Conservation (phyloP, 1,140 invertebrate genomes). For the Araneus ventricosus region DNA sequence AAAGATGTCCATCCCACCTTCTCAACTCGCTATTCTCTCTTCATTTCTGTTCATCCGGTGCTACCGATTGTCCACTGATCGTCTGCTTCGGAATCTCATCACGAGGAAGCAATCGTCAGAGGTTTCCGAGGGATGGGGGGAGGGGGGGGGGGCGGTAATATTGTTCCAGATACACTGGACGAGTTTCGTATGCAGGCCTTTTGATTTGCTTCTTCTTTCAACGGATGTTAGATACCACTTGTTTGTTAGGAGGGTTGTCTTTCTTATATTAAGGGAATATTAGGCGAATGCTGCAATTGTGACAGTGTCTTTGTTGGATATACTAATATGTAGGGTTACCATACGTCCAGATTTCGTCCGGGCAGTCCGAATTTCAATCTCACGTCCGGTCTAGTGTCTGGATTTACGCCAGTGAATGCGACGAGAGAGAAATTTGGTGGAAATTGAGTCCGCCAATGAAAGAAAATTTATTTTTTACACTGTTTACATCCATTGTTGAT, state of each 20-base stretch:
- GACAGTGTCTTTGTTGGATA: too few relatives aligned
- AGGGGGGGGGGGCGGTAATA: neutral
- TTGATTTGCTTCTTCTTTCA: neutral
- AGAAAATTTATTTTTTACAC: too few relatives aligned
- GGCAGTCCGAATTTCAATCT: too few relatives aligned
- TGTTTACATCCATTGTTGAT: too few relatives aligned
- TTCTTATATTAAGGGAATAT: neutral
- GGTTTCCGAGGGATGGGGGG: too few relatives aligned
- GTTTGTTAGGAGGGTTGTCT: neutral
- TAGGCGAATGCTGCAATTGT: too few relatives aligned
- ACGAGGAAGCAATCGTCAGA: neutral
- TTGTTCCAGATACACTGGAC: neutral
- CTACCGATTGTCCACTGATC: slow-evolving; percentile 41
- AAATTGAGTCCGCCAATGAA: too few relatives aligned
- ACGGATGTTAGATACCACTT: neutral
- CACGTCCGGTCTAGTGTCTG: too few relatives aligned
- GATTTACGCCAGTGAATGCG: too few relatives aligned
- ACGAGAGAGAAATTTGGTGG: too few relatives aligned
- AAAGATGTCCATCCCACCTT: slow-evolving; percentile 42
- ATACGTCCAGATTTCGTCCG: too few relatives aligned
- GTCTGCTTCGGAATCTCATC: slow-evolving; percentile 46
- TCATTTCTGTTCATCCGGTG: slow-evolving; percentile 34
- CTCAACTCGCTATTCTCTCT: slow-evolving; percentile 41
- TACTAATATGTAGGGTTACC: too few relatives aligned
- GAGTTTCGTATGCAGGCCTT: neutral